These are phyloP conservation scores for Nasua narica DNA, from an alignment of 2,797 vertebrate species.

Conservation along the genomic window DNA sequence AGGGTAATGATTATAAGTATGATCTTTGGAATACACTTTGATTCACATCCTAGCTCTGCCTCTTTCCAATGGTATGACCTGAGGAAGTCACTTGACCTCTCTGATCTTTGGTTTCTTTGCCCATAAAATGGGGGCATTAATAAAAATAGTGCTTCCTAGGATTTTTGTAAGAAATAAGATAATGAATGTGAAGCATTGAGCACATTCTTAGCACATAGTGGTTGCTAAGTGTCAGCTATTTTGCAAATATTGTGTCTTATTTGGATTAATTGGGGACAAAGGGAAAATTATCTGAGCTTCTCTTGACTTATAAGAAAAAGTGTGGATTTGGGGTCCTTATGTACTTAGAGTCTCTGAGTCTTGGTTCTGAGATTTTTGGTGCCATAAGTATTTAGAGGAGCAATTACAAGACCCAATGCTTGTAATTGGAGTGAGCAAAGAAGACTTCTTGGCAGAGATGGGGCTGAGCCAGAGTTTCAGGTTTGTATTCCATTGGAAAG, in stretches of 20 bases:
- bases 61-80: background rate
- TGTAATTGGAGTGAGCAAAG: background rate
- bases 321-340: background rate
- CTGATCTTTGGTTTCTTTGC: background rate
- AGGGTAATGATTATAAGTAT: background rate
- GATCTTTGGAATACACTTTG: background rate
- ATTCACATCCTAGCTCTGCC: background rate
- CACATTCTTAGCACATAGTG: background rate
- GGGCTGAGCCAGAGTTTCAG: background rate
- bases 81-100: background rate
- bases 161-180: background rate
- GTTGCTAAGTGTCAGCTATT: background rate
- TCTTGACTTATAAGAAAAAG: background rate
- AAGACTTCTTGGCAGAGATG: background rate
- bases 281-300: background rate
- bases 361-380: constrained; percentile 34
- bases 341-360: background rate
- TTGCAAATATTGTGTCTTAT: background rate
- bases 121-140: background rate
- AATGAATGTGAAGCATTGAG: background rate
- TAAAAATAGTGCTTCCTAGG: background rate
- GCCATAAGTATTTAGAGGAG: background rate
- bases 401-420: background rate
- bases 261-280: background rate
- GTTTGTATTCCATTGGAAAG: background rate